Conservation (phyloP, 2,797 vertebrate genomes). For the Cynopterus sphinx region DNA sequence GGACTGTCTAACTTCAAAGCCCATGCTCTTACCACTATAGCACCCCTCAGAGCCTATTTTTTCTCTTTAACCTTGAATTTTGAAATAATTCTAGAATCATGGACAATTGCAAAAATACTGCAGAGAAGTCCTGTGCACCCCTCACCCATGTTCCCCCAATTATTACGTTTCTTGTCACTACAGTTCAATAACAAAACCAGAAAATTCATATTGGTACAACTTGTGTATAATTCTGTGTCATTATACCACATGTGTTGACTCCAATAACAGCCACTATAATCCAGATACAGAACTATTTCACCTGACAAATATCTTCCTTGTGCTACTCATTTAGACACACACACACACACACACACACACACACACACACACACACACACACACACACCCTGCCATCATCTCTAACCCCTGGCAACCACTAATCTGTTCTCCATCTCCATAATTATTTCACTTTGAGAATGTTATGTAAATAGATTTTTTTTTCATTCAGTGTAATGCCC, state of each 20-base stretch:
- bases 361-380: neutral
- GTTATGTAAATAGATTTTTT: neutral
- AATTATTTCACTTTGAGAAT: slow-evolving; percentile 24
- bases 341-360: neutral
- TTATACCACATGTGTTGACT: neutral
- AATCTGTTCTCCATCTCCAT: neutral
- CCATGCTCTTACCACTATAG: neutral
- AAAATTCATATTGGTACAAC: neutral
- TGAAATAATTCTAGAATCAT: neutral
- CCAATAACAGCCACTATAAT: neutral
- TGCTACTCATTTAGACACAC: neutral
- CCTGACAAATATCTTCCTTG: neutral
- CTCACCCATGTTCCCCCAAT: neutral
- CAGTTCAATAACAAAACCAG: neutral
- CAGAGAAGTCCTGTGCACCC: neutral
- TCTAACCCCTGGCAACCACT: neutral
- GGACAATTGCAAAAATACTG: neutral
- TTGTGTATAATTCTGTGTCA: neutral
- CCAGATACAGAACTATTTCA: neutral
- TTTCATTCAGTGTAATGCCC: neutral
- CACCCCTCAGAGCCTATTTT: neutral
- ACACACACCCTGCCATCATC: neutral
- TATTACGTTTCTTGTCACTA: neutral
- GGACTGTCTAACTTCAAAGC: neutral
- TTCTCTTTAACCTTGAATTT: slow-evolving; percentile 5